Conservation (phyloP, 2,113 vertebrate genomes). For the Saguinus midas region DNA sequence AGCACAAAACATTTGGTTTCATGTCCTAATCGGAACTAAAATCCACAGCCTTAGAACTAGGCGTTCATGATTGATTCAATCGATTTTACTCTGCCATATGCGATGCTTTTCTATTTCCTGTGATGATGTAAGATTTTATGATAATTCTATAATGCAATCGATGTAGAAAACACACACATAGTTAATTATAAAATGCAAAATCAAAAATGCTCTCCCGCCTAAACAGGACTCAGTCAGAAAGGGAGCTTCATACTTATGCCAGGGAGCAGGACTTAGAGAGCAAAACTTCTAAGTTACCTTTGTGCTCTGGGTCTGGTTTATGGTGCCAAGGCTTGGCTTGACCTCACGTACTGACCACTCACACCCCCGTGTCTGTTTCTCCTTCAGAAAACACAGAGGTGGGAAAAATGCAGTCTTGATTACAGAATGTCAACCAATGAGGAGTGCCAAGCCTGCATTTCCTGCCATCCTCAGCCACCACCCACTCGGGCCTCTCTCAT, state of each 20-base stretch:
- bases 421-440: rapidly evolving
- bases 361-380: too few species aligned
- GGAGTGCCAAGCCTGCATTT: rapidly evolving
- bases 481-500: rapidly evolving
- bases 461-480: rapidly evolving
- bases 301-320: rapidly evolving
- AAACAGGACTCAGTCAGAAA: rapidly evolving
- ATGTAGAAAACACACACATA: rapidly evolving
- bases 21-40: background rate
- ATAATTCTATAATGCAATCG: rapidly evolving
- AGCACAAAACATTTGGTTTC: too few species aligned
- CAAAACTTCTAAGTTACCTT: rapidly evolving
- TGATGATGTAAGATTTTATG: background rate
- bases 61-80: rapidly evolving
- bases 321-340: rapidly evolving
- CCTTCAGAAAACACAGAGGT: background rate
- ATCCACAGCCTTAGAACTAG: too few species aligned
- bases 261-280: background rate
- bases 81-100: rapidly evolving
- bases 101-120: too few species aligned
- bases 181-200: background rate
- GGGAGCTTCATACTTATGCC: rapidly evolving
- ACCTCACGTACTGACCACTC: too few species aligned
- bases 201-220: rapidly evolving
- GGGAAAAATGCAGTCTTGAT: rapidly evolving